These are phyloP conservation scores for Argyresthia goedartella DNA, from an alignment of 2,888 invertebrate species.

Conservation along the genomic window DNA sequence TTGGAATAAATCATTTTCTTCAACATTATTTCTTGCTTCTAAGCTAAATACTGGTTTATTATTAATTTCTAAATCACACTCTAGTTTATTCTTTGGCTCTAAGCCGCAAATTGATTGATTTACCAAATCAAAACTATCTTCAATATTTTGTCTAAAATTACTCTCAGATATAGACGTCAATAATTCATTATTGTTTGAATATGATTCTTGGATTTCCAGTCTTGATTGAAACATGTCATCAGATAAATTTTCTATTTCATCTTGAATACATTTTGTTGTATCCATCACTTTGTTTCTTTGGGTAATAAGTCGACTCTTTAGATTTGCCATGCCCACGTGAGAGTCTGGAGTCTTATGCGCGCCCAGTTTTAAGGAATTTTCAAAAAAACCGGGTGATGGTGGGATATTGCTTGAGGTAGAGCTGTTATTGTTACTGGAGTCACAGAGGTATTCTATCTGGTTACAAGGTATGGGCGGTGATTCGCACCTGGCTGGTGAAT, in stretches of 20 bases:
- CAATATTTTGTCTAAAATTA: conserved; percentile 31
- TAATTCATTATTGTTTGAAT: conserved; percentile 17
- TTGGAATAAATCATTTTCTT: conserved; percentile 30
- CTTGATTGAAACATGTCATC: conserved; percentile 47
- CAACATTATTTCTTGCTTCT: conserved; percentile 18
- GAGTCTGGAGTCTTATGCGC: neutral
- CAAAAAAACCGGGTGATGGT: conserved; percentile 32
- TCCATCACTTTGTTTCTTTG: conserved; percentile 2
- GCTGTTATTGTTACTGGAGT: conserved; percentile 34
- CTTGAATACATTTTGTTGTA: conserved; percentile 14
- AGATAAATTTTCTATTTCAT: conserved; percentile 33
- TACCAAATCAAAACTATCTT: conserved; percentile 58
- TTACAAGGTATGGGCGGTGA: conserved; percentile 56
- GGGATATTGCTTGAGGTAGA: conserved; percentile 25
- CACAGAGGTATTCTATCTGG: conserved; percentile 50
- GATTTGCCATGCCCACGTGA: neutral
- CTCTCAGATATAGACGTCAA: conserved; percentile 19
- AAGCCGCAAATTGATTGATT: conserved; percentile 65
- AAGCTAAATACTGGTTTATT: conserved; percentile 43
- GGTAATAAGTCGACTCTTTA: neutral
- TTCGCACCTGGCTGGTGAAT: conserved; percentile 24
- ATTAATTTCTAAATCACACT: conserved; percentile 34
- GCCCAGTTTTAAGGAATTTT: conserved; percentile 17
- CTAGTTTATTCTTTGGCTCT: conserved; percentile 29
- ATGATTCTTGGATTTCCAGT: conserved; percentile 25